These are phyloP conservation scores for Eciton burchellii DNA, from an alignment of 1,140 invertebrate species.

Conservation along the genomic window DNA sequence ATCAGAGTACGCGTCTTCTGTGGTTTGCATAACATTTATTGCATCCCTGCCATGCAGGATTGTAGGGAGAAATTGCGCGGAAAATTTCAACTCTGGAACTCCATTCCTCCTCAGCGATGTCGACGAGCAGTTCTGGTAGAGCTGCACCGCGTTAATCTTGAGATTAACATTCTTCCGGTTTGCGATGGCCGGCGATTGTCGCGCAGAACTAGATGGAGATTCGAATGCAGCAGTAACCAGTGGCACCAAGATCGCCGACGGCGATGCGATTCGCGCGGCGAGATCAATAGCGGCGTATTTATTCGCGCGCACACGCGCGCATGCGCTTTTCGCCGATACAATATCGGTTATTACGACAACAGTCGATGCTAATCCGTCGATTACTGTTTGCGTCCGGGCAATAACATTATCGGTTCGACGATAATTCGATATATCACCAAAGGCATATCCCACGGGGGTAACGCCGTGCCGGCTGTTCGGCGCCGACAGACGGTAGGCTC, in stretches of 20 bases:
- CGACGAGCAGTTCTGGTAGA: too few relatives aligned
- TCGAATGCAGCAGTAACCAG: neutral
- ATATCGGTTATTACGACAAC: conserved; percentile 69
- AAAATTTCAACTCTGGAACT: too few relatives aligned
- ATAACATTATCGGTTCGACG: conserved; percentile 75
- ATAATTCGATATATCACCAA: conserved; percentile 74
- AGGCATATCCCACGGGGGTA: conserved; percentile 58
- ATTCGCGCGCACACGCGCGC: neutral
- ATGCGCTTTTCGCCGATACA: conserved; percentile 48
- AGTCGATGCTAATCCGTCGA: conserved; percentile 73
- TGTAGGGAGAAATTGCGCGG: too few relatives aligned
- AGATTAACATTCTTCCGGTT: too few relatives aligned
- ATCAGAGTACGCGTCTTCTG: too few relatives aligned
- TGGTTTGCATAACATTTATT: too few relatives aligned
- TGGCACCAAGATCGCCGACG: conserved; percentile 1
- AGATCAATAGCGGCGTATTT: conserved; percentile 16
- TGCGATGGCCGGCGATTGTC: too few relatives aligned
- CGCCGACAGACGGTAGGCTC: conserved; percentile 69
- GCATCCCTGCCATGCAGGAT: too few relatives aligned
- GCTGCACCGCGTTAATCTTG: too few relatives aligned
- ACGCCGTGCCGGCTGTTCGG: conserved; percentile 54
- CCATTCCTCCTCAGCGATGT: too few relatives aligned
- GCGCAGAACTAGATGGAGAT: neutral
- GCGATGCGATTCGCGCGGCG: conserved; percentile 35
- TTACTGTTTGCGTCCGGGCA: conserved; percentile 69